Conservation (phyloP, 2,888 invertebrate genomes). For the Diplazon laetatorius region DNA sequence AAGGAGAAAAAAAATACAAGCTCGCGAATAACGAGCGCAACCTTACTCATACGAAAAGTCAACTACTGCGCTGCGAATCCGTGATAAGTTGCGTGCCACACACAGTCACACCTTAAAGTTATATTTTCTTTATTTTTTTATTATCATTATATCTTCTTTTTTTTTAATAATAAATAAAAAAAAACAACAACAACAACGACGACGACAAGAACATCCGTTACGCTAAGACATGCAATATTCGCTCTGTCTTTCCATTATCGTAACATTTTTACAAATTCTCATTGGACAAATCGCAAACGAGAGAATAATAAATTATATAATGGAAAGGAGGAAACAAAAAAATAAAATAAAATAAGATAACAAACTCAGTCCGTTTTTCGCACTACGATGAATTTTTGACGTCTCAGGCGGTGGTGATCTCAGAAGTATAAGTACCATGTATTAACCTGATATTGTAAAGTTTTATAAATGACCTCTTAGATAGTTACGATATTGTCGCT, state of each 20-base stretch:
- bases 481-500: constrained; percentile 50
- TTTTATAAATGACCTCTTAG: constrained; percentile 62
- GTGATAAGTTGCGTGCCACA: constrained; percentile 25
- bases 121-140: constrained; percentile 14
- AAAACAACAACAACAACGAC: too few species aligned
- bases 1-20: constrained; percentile 1
- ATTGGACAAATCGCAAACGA: not conserved
- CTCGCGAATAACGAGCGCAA: constrained; percentile 35
- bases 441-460: constrained; percentile 66
- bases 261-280: constrained; percentile 16
- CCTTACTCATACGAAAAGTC: constrained; percentile 45
- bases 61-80: constrained; percentile 31
- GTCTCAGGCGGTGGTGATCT: constrained; percentile 67
- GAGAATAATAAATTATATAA: not conserved
- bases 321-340: not conserved
- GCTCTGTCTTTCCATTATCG: constrained; percentile 21
- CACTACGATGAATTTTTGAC: constrained; percentile 62
- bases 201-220: constrained; percentile 11
- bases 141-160: constrained; percentile 7
- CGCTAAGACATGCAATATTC: constrained; percentile 22
- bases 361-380: constrained; percentile 49
- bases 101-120: constrained; percentile 24
- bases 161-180: too few species aligned
- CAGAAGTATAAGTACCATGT: constrained; percentile 64
- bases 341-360: constrained; percentile 35